Evolutionary conservation across 2,888 invertebrate species (phyloP).

Genomic region (Eledona agricola): DNA sequence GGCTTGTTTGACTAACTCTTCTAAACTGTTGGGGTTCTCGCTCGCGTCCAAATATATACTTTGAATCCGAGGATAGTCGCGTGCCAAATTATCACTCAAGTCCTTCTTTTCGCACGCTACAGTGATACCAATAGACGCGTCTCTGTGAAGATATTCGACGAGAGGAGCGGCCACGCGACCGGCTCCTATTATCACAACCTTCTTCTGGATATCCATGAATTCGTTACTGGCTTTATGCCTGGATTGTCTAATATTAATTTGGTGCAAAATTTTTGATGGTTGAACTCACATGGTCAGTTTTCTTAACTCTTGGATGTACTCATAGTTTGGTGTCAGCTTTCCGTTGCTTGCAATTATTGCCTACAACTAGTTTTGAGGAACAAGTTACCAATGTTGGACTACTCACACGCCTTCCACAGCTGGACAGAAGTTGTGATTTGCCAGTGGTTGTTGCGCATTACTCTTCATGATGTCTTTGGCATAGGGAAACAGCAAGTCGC

Average conservation of each 20-base stretch:
- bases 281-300: conserved; percentile 59
- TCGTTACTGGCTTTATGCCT: conserved; percentile 58
- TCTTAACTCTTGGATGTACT: conserved; percentile 93
- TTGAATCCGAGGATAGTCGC: conserved; percentile 78
- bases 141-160: conserved; percentile 91
- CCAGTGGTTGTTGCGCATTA: conserved; percentile 80
- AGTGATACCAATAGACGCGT: conserved; percentile 82
- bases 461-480: conserved; percentile 87
- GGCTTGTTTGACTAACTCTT: conserved; percentile 75
- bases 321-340: conserved; percentile 86
- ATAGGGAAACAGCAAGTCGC: conserved; percentile 89
- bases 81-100: conserved; percentile 86
- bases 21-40: conserved; percentile 74
- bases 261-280: not conserved
- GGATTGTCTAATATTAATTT: conserved; percentile 48
- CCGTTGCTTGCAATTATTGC: conserved; percentile 98
- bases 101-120: conserved; percentile 76
- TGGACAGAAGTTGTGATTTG: conserved; percentile 78
- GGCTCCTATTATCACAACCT: conserved; percentile 91
- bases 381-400: conserved; percentile 48
- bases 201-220: conserved; percentile 64
- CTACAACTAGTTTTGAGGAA: conserved; percentile 61
- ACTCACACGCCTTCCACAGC: conserved; percentile 76
- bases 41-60: conserved; percentile 80
- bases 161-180: conserved; percentile 92